These are phyloP conservation scores for Calliphora vicina DNA, from an alignment of 1,140 invertebrate species.

Conservation along the genomic window DNA sequence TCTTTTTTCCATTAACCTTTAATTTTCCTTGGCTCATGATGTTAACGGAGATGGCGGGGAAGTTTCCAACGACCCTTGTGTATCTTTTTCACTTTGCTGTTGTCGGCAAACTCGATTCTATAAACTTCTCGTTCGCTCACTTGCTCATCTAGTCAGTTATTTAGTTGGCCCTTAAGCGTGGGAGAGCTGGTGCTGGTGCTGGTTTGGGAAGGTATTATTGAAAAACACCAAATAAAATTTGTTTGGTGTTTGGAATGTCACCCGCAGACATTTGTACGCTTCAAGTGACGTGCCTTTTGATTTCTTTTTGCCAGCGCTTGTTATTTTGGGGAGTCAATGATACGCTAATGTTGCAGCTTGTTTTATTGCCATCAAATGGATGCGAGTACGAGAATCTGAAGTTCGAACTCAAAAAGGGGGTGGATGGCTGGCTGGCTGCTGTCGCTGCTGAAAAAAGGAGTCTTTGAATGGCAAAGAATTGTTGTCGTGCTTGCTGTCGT, in stretches of 20 bases:
- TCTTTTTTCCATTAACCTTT: slow-evolving; percentile 8
- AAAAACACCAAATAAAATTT: slow-evolving; percentile 42
- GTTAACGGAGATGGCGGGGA: no score
- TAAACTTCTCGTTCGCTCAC: not conserved
- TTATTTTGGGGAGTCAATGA: slow-evolving; percentile 30
- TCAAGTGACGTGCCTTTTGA: slow-evolving; percentile 27
- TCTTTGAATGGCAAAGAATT: not conserved
- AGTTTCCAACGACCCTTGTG: not conserved
- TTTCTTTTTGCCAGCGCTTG: not conserved
- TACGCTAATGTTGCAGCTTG: slow-evolving; percentile 40
- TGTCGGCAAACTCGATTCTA: no score
- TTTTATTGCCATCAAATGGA: slow-evolving; percentile 9
- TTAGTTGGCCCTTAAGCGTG: not conserved
- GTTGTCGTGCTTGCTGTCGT: not conserved
- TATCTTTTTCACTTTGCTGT: not conserved
- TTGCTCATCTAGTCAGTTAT: not conserved
- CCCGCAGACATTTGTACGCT: slow-evolving; percentile 44
- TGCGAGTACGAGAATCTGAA: no score
- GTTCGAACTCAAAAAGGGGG: slow-evolving; percentile 1
- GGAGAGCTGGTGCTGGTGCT: not conserved
- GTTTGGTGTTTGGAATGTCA: slow-evolving; percentile 45
- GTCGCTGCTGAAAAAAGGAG: not conserved
- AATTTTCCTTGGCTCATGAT: not conserved
- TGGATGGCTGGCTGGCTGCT: not conserved
- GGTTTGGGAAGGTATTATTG: not conserved